Base-by-base conservation (phyloP, 2,797 vertebrate species). In the Pithecia hirsuta region DNA sequence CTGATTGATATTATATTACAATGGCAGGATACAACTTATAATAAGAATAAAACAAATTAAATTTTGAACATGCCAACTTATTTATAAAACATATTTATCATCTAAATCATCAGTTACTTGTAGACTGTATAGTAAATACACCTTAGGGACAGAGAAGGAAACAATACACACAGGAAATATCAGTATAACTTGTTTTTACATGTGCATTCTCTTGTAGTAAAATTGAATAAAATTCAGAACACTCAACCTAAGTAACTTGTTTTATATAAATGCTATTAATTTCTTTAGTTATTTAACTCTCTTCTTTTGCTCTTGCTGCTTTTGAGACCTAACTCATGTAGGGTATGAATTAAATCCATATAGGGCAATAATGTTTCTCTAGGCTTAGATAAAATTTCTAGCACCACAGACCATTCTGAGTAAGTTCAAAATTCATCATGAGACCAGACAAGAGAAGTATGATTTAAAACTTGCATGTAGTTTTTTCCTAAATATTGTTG, bases 311-410 rank as follows among this genome's bases (percentile, higher is more conserved):
- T 57, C 22, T 46, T 85, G 33, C 33, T 89, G 7, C 8, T 50
- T 81, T 13, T 46, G 64, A 92, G 36, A 83, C 5, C 48, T 81
- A 91, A 93, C 67, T 95, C 33, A 75, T 64, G 26, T 41, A 64
- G 9, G 39, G 28, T 19, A 61, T 48, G 11, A 44, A 59, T 76
- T 85, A 76, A 96, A 82, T 55, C 33, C 48, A 87, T 6, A 17
- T 76, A 55, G 14, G 79, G 15, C 13, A 70, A 6, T 74, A 93
- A 81, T 41, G 64, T 84, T 89, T 64, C 41, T 93, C 72, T 70
- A 92, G n/a, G 20, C 13, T 88, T 96, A 81, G 33, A 46, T 20
- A 96, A 96, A 90, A 90, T 76, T 86, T 39, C 33, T 75, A 81
- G 76, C 22, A 83, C 14, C 28, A 89, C n/a, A 78, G 46, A 78